Evolutionary conservation across 2,113 vertebrate species (phyloP).

Genomic region (Megaptera novaeangliae): DNA sequence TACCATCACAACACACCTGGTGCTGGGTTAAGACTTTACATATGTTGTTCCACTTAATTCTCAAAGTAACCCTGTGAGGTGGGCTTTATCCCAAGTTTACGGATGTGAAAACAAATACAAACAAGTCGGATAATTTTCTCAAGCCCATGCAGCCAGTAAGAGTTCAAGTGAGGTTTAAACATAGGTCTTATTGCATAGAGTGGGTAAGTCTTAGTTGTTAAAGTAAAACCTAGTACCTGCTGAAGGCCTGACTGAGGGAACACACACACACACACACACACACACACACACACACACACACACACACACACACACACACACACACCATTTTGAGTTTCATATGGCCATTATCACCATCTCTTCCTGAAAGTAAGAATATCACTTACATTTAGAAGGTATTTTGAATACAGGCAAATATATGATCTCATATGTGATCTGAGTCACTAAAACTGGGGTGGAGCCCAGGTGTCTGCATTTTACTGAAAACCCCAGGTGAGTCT

Average conservation of each 20-base stretch:
- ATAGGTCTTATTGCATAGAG: neutral
- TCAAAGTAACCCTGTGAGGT: neutral
- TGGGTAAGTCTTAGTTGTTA: neutral
- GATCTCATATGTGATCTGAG: neutral
- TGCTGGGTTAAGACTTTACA: neutral
- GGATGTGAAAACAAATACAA: neutral
- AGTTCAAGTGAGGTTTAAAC: neutral
- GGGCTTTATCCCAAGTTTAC: neutral
- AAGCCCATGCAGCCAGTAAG: neutral
- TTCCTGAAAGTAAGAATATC: neutral
- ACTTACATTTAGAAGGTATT: neutral
- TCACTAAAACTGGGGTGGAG: neutral
- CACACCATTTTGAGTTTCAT: neutral
- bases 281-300: neutral
- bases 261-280: neutral
- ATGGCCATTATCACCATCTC: neutral
- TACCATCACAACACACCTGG: neutral
- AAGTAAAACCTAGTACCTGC: neutral
- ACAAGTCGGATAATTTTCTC: neutral
- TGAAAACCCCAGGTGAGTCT: neutral
- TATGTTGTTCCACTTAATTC: neutral
- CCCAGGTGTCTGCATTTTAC: neutral
- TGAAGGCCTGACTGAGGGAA: neutral
- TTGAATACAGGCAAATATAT: neutral
- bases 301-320: neutral